phyloP scores from a whole-genome alignment of 2,888 invertebrate species.

The Drosophila picticornis region DNA sequence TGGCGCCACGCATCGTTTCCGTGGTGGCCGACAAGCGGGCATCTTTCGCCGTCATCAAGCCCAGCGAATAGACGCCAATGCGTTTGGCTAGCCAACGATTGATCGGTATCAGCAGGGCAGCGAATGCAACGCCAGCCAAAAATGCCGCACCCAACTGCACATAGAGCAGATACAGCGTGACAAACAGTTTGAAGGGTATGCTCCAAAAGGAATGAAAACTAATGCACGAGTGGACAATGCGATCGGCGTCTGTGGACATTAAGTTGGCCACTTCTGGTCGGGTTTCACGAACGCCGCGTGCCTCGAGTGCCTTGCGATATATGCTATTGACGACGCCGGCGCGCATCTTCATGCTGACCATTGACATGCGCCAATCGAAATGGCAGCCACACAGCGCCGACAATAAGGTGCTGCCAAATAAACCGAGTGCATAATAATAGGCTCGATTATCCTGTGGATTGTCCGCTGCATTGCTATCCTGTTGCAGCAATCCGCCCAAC shows the following conservation, averaged over 20 bases:
- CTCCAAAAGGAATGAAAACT: constrained; percentile 99
- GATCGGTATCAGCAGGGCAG: constrained; percentile 95
- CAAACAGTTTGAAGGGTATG: constrained; percentile 92
- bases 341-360: constrained; percentile 94
- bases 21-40: constrained; percentile 93
- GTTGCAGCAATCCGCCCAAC: constrained; percentile 91
- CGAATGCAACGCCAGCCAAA: constrained; percentile 94
- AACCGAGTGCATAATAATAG: constrained; percentile 88
- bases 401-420: constrained; percentile 89
- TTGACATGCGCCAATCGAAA: constrained; percentile 94
- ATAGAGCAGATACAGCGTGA: constrained; percentile 93
- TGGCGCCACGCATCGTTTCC: constrained; percentile 94
- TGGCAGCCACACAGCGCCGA: constrained; percentile 94
- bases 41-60: constrained; percentile 97
- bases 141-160: constrained; percentile 96
- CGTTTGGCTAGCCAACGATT: constrained; percentile 95
- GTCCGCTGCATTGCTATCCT: constrained; percentile 83
- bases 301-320: constrained; percentile 87
- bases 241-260: constrained; percentile 98
- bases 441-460: constrained; percentile 86
- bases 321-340: constrained; percentile 93
- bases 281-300: constrained; percentile 85
- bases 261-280: constrained; percentile 97
- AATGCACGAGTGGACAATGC: constrained; percentile 97
- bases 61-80: constrained; percentile 93